Percentiles rank a stretch among this genome's conserved stretches.
Evolutionary conservation across 2,888 invertebrate species (phyloP).

Genomic region (Leptothorax acervorum): DNA sequence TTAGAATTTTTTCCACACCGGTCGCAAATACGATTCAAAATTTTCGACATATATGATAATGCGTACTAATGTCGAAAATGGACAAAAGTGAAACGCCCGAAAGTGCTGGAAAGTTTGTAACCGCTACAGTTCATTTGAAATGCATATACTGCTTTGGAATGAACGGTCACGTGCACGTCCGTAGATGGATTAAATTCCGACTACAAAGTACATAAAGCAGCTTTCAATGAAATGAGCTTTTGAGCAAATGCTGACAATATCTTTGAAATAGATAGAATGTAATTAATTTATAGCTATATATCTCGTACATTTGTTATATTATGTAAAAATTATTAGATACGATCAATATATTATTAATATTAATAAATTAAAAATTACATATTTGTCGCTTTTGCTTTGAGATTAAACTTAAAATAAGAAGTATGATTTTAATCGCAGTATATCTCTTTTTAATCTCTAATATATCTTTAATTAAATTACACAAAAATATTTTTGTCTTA

Average conservation of each 20-base stretch:
- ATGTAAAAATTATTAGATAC: background rate
- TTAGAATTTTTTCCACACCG: background rate
- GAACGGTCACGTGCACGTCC: background rate
- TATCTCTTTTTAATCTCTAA: too few species aligned
- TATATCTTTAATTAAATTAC: conserved; percentile 5
- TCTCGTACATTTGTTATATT: background rate
- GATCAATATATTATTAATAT: background rate
- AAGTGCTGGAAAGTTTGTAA: conserved; percentile 10
- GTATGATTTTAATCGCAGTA: background rate
- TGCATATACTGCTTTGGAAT: conserved; percentile 24
- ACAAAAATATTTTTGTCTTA: too few species aligned
- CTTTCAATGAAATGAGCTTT: conserved; percentile 35
- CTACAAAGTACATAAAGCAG: conserved; percentile 30
- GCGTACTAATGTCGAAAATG: background rate
- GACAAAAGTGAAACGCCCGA: background rate
- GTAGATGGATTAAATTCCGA: conserved; percentile 31
- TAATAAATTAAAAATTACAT: background rate
- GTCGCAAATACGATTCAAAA: background rate
- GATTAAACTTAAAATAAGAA: background rate
- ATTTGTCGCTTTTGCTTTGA: background rate
- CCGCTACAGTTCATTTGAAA: conserved; percentile 13
- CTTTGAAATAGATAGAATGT: background rate
- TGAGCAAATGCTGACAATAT: background rate
- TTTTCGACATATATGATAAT: conserved; percentile 2
- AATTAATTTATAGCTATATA: conserved; percentile 31